Conservation (phyloP, 2,888 invertebrate species). For the Ophioninae sp. region DNA sequence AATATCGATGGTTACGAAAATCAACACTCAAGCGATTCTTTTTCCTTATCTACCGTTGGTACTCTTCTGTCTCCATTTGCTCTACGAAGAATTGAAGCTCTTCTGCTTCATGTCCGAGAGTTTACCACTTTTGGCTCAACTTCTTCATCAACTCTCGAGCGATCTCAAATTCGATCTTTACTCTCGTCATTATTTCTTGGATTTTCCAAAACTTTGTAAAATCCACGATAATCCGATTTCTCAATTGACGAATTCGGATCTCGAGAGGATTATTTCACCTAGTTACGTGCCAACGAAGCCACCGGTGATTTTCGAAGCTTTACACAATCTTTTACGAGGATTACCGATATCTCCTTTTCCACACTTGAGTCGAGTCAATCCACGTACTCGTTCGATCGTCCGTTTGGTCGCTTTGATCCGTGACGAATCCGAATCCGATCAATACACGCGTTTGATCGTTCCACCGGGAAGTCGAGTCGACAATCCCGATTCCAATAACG, state of each 20-base stretch:
- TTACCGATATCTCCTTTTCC: slow-evolving; percentile 85
- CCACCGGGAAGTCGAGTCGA: slow-evolving; percentile 79
- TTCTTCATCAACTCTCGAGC: slow-evolving; percentile 89
- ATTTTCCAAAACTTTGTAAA: slow-evolving; percentile 87
- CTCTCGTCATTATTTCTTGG: slow-evolving; percentile 91
- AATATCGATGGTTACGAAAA: slow-evolving; percentile 76
- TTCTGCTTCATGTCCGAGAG: slow-evolving; percentile 87
- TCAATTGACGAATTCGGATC: slow-evolving; percentile 83
- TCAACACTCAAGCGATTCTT: slow-evolving; percentile 86
- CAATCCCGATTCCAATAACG: slow-evolving; percentile 71
- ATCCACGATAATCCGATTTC: slow-evolving; percentile 77
- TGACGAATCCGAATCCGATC: slow-evolving; percentile 60
- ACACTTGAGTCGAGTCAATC: slow-evolving; percentile 88
- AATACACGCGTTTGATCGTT: slow-evolving; percentile 72
- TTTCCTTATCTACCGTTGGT: slow-evolving; percentile 89
- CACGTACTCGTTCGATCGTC: slow-evolving; percentile 87
- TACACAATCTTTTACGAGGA: slow-evolving; percentile 85
- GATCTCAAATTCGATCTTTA: slow-evolving; percentile 89
- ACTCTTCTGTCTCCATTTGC: slow-evolving; percentile 91
- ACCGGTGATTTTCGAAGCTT: slow-evolving; percentile 87
- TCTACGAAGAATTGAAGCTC: slow-evolving; percentile 95
- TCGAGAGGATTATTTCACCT: slow-evolving; percentile 84
- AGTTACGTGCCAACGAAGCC: slow-evolving; percentile 85
- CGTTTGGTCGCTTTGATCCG: slow-evolving; percentile 83
- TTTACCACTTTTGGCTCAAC: slow-evolving; percentile 86